These are phyloP conservation scores for Darwinula stevensoni DNA, from an alignment of 2,888 invertebrate species.

Conservation along the genomic window DNA sequence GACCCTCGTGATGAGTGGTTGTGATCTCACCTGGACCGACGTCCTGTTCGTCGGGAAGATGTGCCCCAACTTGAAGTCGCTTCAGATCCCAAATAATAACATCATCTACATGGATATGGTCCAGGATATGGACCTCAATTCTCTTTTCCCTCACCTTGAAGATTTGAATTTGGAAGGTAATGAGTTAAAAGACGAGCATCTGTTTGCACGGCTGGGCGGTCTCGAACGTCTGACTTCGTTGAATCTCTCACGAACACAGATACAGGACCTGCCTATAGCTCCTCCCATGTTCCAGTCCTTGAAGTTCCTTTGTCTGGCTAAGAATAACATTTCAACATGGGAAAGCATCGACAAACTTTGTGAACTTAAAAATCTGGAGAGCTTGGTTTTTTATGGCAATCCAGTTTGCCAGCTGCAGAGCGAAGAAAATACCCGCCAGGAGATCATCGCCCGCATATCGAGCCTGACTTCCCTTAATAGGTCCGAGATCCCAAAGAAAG, in stretches of 20 bases:
- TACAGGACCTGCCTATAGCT: no score
- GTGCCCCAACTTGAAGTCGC: no score
- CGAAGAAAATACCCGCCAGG: no score
- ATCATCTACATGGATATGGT: no score
- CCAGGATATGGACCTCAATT: no score
- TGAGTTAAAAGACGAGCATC: no score
- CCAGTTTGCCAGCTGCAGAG: no score
- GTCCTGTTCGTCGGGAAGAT: not conserved
- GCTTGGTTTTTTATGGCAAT: constrained; percentile 35
- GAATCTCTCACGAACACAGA: no score
- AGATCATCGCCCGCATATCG: constrained; percentile 53
- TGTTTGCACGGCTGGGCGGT: no score
- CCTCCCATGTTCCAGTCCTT: constrained; percentile 17
- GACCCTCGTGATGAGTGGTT: not conserved
- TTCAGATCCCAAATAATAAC: no score
- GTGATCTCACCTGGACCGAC: constrained; percentile 1
- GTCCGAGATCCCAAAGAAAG: constrained; percentile 29
- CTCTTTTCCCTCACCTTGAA: no score
- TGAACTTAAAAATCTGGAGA: constrained; percentile 33
- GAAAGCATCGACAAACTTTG: constrained; percentile 49
- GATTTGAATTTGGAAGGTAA: no score
- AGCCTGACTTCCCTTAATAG: constrained; percentile 40
- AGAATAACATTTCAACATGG: constrained; percentile 52
- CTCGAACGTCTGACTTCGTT: not conserved
- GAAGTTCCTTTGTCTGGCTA: constrained; percentile 35